Evolutionary conservation across 2,888 invertebrate species (phyloP).

Genomic region (Eulithis testata): DNA sequence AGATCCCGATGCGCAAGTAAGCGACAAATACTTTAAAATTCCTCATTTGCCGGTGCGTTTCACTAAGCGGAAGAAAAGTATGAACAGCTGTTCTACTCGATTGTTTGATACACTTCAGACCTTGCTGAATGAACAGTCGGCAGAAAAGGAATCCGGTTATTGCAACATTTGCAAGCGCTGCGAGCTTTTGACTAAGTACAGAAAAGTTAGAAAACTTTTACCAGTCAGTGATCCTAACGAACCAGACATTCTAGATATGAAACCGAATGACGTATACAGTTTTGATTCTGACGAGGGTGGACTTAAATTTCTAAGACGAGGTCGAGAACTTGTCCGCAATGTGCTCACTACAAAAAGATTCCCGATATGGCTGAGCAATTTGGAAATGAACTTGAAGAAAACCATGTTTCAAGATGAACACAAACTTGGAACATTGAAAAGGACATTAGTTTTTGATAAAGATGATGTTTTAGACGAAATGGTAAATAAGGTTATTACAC

Average conservation of each 20-base stretch:
- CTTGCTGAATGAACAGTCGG: background rate
- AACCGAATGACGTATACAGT: conserved; percentile 1
- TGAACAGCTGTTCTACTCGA: conserved; percentile 3
- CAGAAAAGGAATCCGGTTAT: background rate
- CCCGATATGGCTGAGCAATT: conserved; percentile 19
- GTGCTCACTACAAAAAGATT: conserved; percentile 12
- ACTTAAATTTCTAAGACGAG: conserved; percentile 2
- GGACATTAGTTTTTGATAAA: background rate
- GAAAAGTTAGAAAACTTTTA: background rate
- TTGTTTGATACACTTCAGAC: background rate
- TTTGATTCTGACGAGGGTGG: conserved; percentile 16
- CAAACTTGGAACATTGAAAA: conserved; percentile 13
- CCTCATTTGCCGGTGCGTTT: background rate
- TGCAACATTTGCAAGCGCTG: conserved; percentile 12
- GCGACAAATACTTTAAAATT: no score
- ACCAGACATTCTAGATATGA: conserved; percentile 8
- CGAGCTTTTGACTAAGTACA: conserved; percentile 1
- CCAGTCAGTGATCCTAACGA: conserved; percentile 6
- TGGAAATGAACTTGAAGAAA: conserved; percentile 11
- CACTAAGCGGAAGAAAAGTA: conserved; percentile 1
- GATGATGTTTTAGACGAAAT: background rate
- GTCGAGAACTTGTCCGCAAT: conserved; percentile 12
- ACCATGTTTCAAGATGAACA: conserved; percentile 17
- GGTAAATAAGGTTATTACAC: conserved; percentile 7
- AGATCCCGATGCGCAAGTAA: no score